Percentiles rank a stretch among this genome's conserved stretches.
Conservation (phyloP, 2,797 vertebrate genomes). For the Apogon talboti region DNA sequence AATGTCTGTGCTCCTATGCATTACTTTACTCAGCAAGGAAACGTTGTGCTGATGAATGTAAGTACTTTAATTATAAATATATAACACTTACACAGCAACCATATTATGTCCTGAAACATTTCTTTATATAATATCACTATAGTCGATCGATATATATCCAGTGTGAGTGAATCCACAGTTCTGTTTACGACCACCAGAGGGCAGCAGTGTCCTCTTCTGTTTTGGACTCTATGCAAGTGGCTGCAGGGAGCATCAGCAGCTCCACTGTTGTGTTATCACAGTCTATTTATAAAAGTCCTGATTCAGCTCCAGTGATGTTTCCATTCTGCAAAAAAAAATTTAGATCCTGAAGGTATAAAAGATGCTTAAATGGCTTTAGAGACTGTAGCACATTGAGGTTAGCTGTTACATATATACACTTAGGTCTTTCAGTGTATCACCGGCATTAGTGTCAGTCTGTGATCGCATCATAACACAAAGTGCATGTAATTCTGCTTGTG, state of each 20-base stretch:
- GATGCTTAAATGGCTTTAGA: not conserved
- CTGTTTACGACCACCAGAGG: constrained; percentile 66
- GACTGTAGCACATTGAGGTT: no score
- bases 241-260: constrained; percentile 58
- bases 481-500: not conserved
- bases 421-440: not conserved
- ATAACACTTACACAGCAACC: no score
- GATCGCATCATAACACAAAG: not conserved
- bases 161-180: not conserved
- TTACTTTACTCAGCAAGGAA: no score
- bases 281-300: constrained; percentile 77
- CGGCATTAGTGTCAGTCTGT: not conserved
- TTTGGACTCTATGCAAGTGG: constrained; percentile 5
- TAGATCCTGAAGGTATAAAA: constrained; percentile 20
- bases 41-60: no score
- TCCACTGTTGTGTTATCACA: constrained; percentile 65
- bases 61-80: no score
- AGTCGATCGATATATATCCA: no score
- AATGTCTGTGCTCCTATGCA: no score
- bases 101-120: no score
- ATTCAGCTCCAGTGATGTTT: constrained; percentile 73
- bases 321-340: constrained; percentile 42
- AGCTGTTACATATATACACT: not conserved
- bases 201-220: constrained; percentile 57
- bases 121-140: no score